Conservation (phyloP, 2,113 vertebrate genomes). For the Coryphaenoides rupestris region DNA sequence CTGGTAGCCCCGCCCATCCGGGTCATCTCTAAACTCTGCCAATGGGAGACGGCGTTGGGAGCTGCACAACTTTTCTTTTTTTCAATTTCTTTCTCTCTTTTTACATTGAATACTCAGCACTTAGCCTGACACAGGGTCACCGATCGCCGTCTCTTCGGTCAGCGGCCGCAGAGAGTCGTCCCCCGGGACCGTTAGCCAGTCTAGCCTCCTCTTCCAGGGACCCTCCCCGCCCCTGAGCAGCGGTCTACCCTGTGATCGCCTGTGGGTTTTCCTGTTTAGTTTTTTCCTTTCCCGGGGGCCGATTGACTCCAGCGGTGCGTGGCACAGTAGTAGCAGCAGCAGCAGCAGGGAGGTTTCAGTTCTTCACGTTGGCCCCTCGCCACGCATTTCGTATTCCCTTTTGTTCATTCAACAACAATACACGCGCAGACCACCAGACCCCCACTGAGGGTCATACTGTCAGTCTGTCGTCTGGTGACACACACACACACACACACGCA, state of each 20-base stretch:
- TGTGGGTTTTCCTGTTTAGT: background rate
- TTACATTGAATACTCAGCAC: background rate
- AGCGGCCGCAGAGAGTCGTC: background rate
- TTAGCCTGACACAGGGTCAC: too few species aligned
- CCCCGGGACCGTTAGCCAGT: constrained; percentile 1
- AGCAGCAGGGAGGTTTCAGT: too few species aligned
- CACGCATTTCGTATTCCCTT: too few species aligned
- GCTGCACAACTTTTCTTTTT: constrained; percentile 36
- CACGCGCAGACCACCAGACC: too few species aligned
- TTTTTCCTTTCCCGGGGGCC: too few species aligned
- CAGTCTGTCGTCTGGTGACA: too few species aligned
- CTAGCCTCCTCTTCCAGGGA: background rate
- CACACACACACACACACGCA: too few species aligned
- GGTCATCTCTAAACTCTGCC: constrained; percentile 20
- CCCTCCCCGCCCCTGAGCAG: constrained; percentile 17
- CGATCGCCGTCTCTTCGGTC: too few species aligned
- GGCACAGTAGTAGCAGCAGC: too few species aligned
- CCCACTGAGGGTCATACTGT: too few species aligned
- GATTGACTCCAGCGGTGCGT: too few species aligned
- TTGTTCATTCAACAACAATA: too few species aligned
- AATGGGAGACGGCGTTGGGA: constrained; percentile 36
- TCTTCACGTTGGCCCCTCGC: background rate
- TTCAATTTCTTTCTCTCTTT: constrained; percentile 8
- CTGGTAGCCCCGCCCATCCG: background rate
- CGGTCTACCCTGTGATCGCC: constrained; percentile 5